Evolutionary conservation across 2,113 vertebrate genomes (phyloP).

Genomic region (Gobio gobio): DNA sequence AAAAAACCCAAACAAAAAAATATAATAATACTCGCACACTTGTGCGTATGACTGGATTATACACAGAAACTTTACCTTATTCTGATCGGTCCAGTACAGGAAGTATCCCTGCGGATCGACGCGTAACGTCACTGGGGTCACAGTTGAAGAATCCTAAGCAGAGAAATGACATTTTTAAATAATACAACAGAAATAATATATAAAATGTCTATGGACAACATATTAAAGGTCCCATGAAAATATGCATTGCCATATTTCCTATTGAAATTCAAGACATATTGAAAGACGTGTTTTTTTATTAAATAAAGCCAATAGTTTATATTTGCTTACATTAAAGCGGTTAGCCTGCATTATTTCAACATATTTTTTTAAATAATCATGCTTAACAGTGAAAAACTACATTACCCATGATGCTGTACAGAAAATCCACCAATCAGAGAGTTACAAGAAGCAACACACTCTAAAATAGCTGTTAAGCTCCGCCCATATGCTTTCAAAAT

Average conservation of each 20-base stretch:
- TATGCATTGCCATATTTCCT: neutral
- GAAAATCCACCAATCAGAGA: no score
- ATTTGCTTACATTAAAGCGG: no score
- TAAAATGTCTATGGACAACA: neutral
- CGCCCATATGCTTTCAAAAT: no score
- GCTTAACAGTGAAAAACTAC: no score
- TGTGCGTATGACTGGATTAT: no score
- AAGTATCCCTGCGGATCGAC: slow-evolving; percentile 96
- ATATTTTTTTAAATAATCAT: no score
- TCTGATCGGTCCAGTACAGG: slow-evolving; percentile 98
- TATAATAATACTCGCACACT: neutral
- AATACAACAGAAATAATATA: neutral
- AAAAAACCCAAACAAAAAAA: neutral
- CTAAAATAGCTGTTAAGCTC: no score
- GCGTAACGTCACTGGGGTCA: slow-evolving; percentile 88
- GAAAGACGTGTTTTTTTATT: no score
- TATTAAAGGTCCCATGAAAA: neutral
- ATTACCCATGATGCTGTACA: no score
- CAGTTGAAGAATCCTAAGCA: slow-evolving; percentile 88
- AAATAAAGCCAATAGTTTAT: no score
- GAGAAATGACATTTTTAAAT: neutral
- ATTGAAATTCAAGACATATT: neutral
- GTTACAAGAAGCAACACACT: no score
- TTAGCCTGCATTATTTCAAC: no score
- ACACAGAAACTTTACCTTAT: slow-evolving; percentile 86